These are phyloP conservation scores for Typhlomys cinereus DNA, from an alignment of 2,113 vertebrate species.

Conservation along the genomic window DNA sequence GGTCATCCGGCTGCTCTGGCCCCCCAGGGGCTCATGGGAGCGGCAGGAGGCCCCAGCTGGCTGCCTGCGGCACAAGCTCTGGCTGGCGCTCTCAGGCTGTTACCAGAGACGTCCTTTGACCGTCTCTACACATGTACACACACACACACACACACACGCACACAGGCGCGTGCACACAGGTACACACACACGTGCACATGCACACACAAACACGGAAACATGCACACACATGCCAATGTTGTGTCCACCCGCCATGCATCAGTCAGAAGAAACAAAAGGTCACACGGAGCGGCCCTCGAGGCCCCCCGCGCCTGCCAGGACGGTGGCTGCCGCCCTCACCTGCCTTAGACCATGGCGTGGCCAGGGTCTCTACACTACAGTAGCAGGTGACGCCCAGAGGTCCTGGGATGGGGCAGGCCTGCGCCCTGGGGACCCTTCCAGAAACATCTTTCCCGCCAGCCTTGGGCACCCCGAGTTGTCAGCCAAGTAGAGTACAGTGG, in stretches of 20 bases:
- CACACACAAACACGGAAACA: neutral
- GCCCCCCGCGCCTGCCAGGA: neutral
- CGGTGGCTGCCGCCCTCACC: neutral
- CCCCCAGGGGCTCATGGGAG: neutral
- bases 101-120: neutral
- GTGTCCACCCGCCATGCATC: neutral
- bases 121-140: neutral
- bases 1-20: neutral
- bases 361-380: neutral
- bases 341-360: neutral
- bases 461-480: neutral
- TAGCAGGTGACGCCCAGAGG: neutral
- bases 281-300: neutral
- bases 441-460: fast-evolving
- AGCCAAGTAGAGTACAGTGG: neutral
- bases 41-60: fast-evolving
- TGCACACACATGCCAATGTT: neutral
- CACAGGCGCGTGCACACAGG: neutral
- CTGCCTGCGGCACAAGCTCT: neutral
- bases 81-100: neutral
- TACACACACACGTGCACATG: too few species aligned
- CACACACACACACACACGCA: neutral
- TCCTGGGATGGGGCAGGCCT: neutral
- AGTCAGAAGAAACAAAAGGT: neutral
- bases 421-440: neutral